Percentiles rank a stretch among this genome's conserved stretches.
These are phyloP conservation scores for Hipposideros armiger DNA, from an alignment of 2,113 vertebrate genomes.

Conservation along the genomic window DNA sequence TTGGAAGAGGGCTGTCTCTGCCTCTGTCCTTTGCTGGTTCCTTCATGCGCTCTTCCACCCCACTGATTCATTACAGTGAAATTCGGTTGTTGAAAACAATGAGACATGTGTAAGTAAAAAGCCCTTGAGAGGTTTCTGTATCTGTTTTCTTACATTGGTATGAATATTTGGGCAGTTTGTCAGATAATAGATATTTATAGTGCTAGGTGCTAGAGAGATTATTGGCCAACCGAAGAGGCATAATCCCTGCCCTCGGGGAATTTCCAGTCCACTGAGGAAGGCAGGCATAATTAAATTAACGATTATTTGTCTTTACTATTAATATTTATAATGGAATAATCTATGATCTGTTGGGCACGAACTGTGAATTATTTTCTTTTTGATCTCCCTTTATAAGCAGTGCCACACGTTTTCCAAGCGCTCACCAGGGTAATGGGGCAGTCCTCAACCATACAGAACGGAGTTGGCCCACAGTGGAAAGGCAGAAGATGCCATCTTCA, in stretches of 20 bases:
- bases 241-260: background rate
- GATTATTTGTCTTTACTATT: constrained; percentile 24
- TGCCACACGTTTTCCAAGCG: background rate
- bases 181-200: background rate
- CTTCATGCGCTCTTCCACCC: background rate
- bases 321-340: background rate
- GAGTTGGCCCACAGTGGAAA: background rate
- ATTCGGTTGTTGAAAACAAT: background rate
- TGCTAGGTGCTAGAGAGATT: background rate
- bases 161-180: background rate
- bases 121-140: background rate
- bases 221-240: background rate
- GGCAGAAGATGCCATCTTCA: background rate
- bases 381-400: background rate
- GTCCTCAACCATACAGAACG: background rate
- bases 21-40: background rate
- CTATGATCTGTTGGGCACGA: background rate
- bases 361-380: background rate
- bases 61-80: background rate
- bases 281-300: background rate
- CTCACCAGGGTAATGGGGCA: background rate
- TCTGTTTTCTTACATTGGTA: background rate
- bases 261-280: background rate
- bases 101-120: background rate
- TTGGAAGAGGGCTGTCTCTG: background rate